Evolutionary conservation across 2,888 invertebrate species (phyloP).

Genomic region (Leptopilina drosophilae): DNA sequence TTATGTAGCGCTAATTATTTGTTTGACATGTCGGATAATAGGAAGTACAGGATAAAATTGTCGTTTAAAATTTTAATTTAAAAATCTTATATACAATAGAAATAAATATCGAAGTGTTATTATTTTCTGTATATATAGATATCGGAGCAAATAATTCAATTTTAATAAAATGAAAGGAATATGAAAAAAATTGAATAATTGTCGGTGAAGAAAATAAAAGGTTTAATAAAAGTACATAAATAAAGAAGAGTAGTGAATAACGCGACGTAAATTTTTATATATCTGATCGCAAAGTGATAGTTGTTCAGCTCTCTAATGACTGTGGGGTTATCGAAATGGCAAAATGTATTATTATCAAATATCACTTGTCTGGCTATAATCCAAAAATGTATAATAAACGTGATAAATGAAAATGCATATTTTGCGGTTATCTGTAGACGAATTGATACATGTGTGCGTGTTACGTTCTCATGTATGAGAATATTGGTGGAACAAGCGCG

Average conservation of each 20-base stretch:
- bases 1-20: too few species aligned
- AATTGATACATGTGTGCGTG: not conserved
- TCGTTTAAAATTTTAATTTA: too few species aligned
- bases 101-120: too few species aligned
- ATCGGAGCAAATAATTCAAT: not conserved
- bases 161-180: not conserved
- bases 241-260: not conserved
- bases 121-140: too few species aligned
- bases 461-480: not conserved
- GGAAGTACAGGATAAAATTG: too few species aligned
- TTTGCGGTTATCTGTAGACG: conserved; percentile 12
- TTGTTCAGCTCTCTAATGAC: not conserved
- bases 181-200: not conserved
- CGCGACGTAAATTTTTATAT: not conserved
- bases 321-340: not conserved
- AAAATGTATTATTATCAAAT: not conserved
- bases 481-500: conserved; percentile 2
- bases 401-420: conserved; percentile 15
- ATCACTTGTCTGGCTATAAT: conserved; percentile 12
- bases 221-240: not conserved
- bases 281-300: not conserved
- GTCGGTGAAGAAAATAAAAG: not conserved
- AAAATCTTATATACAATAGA: too few species aligned
- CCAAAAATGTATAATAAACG: conserved; percentile 20
- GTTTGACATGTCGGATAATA: too few species aligned